These are phyloP conservation scores for Pocillopora grandis DNA, from an alignment of 92 coral and sea anemone species.

Conservation along the genomic window DNA sequence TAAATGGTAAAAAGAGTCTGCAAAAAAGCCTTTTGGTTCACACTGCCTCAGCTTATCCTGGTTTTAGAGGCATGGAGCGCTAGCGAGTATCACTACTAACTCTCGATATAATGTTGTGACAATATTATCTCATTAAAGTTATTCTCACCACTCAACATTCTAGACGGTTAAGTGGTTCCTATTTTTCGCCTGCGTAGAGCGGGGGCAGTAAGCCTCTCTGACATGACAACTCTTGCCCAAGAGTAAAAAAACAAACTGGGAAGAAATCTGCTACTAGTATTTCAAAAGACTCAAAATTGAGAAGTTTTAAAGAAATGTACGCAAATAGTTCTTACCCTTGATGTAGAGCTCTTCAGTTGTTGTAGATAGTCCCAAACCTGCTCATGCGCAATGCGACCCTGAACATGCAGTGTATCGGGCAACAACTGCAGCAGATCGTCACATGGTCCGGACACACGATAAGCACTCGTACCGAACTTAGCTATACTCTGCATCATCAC, in stretches of 20 bases:
- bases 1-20: neutral
- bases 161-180: neutral
- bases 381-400: conserved; percentile 88
- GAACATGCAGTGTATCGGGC: conserved; percentile 93
- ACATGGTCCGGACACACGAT: conserved; percentile 90
- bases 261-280: neutral
- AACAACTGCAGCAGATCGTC: conserved; percentile 87
- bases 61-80: too few species aligned
- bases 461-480: conserved; percentile 94
- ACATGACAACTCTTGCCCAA: too few species aligned
- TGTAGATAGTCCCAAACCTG: conserved; percentile 97
- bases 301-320: too few species aligned
- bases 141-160: neutral
- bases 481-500: conserved; percentile 98
- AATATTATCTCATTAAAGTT: too few species aligned
- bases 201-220: too few species aligned
- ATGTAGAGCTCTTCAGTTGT: conserved; percentile 83
- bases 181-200: too few species aligned
- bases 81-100: too few species aligned
- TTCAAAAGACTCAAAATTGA: neutral
- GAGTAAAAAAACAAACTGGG: too few species aligned
- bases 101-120: too few species aligned
- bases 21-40: neutral
- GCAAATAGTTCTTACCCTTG: conserved; percentile 69
- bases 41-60: too few species aligned